These are phyloP conservation scores for Ornithoptera alexandrae DNA, from an alignment of 2,888 invertebrate species.

Conservation along the genomic window DNA sequence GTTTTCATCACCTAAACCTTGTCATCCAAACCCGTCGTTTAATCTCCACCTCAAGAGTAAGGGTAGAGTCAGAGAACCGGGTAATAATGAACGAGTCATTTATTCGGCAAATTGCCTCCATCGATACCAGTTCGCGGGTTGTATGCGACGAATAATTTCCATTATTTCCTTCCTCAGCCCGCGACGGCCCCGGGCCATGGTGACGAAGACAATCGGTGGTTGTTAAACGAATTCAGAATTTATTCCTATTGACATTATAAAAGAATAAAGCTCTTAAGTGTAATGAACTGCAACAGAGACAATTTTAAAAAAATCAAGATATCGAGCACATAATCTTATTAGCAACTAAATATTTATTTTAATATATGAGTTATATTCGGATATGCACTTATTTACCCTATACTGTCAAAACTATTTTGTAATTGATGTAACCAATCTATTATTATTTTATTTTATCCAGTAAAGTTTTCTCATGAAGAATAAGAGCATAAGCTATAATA, in stretches of 20 bases:
- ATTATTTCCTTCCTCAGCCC: slow-evolving; percentile 57
- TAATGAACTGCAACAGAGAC: neutral
- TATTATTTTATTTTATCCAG: too few relatives aligned
- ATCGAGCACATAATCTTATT: too few relatives aligned
- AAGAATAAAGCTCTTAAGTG: neutral
- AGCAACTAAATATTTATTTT: too few relatives aligned
- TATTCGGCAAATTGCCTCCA: slow-evolving; percentile 65
- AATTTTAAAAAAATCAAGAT: too few relatives aligned
- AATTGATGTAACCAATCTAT: too few relatives aligned
- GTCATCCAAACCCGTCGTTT: slow-evolving; percentile 1
- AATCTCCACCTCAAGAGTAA: neutral
- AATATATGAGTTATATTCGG: too few relatives aligned
- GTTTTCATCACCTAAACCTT: neutral
- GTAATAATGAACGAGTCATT: slow-evolving; percentile 49
- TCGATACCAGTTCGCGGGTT: slow-evolving; percentile 59
- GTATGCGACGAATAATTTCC: slow-evolving; percentile 59
- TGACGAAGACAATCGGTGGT: slow-evolving; percentile 48
- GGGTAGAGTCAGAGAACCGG: slow-evolving; percentile 24
- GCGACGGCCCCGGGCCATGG: slow-evolving; percentile 44
- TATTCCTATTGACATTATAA: slow-evolving; percentile 19
- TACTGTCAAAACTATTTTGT: too few relatives aligned
- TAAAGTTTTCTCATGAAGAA: too few relatives aligned
- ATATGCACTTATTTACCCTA: too few relatives aligned
- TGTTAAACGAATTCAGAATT: slow-evolving; percentile 40
- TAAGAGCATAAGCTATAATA: too few relatives aligned